phyloP scores from a whole-genome alignment of 2,888 invertebrate species.

The Campoletis raptor region DNA sequence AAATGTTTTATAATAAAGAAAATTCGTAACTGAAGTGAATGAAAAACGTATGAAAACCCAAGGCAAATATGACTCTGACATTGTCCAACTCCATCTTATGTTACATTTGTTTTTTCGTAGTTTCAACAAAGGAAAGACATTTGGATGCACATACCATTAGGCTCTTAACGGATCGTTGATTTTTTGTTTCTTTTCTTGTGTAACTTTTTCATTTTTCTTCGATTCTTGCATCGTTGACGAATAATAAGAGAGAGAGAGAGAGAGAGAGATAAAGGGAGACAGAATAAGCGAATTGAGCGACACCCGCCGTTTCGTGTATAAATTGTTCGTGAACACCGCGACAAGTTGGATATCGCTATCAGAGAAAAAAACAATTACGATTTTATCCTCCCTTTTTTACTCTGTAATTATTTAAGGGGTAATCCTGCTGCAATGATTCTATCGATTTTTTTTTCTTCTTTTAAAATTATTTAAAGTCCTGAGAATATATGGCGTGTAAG shows the following conservation, averaged over 20 bases:
- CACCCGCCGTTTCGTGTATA: not conserved
- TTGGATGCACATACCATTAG: slow-evolving; percentile 65
- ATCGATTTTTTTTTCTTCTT: not conserved
- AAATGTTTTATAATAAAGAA: not conserved
- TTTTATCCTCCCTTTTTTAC: slow-evolving; percentile 62
- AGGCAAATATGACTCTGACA: slow-evolving; percentile 32
- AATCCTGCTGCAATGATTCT: not conserved
- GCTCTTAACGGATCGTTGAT: slow-evolving; percentile 72
- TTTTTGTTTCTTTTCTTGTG: slow-evolving; percentile 7
- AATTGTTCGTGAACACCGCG: slow-evolving; percentile 12
- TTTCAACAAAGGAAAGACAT: slow-evolving; percentile 69
- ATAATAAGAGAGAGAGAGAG: slow-evolving; percentile 14
- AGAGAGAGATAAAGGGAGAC: not conserved
- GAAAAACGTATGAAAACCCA: slow-evolving; percentile 31
- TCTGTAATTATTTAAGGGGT: not conserved
- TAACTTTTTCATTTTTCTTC: slow-evolving; percentile 17
- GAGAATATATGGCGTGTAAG: too few relatives aligned
- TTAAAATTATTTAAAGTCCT: not conserved
- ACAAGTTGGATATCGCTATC: slow-evolving; percentile 10
- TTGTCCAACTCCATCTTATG: slow-evolving; percentile 46
- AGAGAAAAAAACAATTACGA: slow-evolving; percentile 61
- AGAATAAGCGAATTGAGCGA: not conserved
- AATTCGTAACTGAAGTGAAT: slow-evolving; percentile 47
- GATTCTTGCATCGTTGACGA: slow-evolving; percentile 39
- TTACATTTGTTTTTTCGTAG: slow-evolving; percentile 57